Conservation (phyloP, 2,113 vertebrate species). For the Caranx ignobilis region DNA sequence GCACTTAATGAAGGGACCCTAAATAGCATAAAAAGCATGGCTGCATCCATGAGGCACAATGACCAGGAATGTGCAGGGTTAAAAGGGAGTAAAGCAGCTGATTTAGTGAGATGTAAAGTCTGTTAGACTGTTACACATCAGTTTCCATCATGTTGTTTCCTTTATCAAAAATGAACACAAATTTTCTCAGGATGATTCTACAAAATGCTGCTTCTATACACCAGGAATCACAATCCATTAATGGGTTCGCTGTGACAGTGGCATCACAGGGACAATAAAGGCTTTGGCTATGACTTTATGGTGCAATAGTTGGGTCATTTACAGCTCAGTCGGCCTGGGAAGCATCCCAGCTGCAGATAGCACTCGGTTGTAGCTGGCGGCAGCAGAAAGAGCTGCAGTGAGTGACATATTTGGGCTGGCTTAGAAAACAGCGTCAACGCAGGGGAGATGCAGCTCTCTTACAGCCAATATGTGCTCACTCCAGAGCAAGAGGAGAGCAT, state of each 20-base stretch:
- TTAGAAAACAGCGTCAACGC: conserved; percentile 45
- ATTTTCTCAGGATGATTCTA: conserved; percentile 2
- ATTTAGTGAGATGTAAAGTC: not conserved
- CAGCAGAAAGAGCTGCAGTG: conserved; percentile 71
- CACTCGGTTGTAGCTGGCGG: conserved; percentile 55
- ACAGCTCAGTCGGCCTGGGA: conserved; percentile 38
- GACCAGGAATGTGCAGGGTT: not conserved
- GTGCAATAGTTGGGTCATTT: conserved; percentile 40
- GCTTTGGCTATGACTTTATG: conserved; percentile 1
- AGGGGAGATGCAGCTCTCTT: conserved; percentile 49
- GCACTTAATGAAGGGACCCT: conserved; percentile 19
- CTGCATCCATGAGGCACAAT: conserved; percentile 2
- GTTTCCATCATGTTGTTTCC: not conserved
- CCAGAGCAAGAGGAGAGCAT: conserved; percentile 10
- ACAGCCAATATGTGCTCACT: conserved; percentile 52
- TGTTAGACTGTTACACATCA: not conserved
- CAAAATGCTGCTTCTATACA: not conserved
- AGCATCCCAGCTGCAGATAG: conserved; percentile 53
- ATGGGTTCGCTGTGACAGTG: conserved; percentile 19
- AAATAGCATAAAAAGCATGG: not conserved
- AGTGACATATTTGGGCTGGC: conserved; percentile 70
- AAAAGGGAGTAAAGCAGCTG: not conserved
- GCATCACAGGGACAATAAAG: conserved; percentile 14
- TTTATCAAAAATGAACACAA: not conserved
- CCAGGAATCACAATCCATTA: not conserved